Base-by-base conservation (phyloP, 2,113 vertebrate genomes). In the Fulmarus glacialis region DNA sequence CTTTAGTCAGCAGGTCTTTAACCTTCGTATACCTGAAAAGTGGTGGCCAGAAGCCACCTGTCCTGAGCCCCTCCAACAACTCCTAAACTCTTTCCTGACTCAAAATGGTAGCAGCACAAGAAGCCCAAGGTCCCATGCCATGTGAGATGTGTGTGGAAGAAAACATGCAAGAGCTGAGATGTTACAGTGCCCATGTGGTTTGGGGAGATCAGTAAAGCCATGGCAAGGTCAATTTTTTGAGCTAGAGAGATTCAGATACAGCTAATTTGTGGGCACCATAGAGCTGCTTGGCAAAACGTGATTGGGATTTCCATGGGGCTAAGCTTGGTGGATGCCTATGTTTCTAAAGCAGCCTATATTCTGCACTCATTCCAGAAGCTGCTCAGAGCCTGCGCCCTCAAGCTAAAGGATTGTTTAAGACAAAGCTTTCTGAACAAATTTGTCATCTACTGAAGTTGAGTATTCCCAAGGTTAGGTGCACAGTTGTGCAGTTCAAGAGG, bases 111-210 rank as follows among this genome's bases (percentile, higher is more conserved):
- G 59, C 36, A 90, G 26, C 13, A 68, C 23, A 60, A 59, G 38
- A 32, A 63, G 4, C 30, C 8, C 32, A 29, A 63, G 18, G 17
- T 40, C 8, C 26, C 26, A 12, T 5, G 27, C 12, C 21, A 45
- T 1, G 6, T 5, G 20, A 12, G 9, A 50, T 56, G 15, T 0
- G 2, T 7, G 11, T 30, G 24, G 30, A 78, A 62, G n/a, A 52
- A 84, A 66, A 60, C 8, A 40, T 12, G 16, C 16, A 34, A 15
- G 20, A 81, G 12, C 10, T 19, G 3, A 43, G 12, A 59, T 17
- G 7, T 72, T 52, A 29, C 9, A 45, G 18, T 6, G 9, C 16
- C n/a, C 16, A 0, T 1, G 8, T 20, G 8, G 5, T 34, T 45
- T 74, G 26, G 12, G 15, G 8, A 45, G 15, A 40, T 27, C 32